These are phyloP conservation scores for Bovichtus diacanthus DNA, from an alignment of 2,797 vertebrate genomes.

Conservation along the genomic window DNA sequence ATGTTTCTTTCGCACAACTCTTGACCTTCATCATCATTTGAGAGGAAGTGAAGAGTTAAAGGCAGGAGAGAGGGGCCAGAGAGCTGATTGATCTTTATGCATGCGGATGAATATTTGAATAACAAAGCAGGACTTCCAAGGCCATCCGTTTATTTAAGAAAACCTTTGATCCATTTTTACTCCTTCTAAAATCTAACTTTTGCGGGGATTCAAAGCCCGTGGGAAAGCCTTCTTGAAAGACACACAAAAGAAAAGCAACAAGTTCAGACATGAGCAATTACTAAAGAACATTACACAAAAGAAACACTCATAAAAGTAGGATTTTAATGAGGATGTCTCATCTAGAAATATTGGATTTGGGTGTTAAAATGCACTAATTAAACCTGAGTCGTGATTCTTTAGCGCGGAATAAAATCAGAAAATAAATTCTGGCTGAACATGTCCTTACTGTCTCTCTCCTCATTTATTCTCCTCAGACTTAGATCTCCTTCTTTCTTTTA, in stretches of 20 bases:
- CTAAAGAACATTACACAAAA: background rate
- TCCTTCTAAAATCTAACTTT: background rate
- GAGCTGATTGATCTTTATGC: background rate
- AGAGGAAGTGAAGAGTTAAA: background rate
- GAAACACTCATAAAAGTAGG: background rate
- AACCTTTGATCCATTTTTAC: background rate
- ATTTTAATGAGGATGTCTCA: slow-evolving; percentile 12
- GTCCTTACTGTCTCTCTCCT: background rate
- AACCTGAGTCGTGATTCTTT: background rate
- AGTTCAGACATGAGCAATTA: background rate
- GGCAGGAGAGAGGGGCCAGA: background rate
- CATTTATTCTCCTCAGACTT: background rate
- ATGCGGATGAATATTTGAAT: background rate
- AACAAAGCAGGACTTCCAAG: background rate
- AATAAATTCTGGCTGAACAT: background rate
- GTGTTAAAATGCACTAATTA: background rate
- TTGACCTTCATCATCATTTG: background rate
- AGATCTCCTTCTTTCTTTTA: background rate
- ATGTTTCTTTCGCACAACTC: background rate
- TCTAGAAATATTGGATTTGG: background rate
- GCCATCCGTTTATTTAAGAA: background rate
- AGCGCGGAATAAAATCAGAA: background rate
- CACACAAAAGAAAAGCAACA: background rate
- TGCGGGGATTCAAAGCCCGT: background rate
- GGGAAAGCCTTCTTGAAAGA: background rate